phyloP scores from a whole-genome alignment of 2,888 invertebrate genomes.

The Phrixothrix hirtus region DNA sequence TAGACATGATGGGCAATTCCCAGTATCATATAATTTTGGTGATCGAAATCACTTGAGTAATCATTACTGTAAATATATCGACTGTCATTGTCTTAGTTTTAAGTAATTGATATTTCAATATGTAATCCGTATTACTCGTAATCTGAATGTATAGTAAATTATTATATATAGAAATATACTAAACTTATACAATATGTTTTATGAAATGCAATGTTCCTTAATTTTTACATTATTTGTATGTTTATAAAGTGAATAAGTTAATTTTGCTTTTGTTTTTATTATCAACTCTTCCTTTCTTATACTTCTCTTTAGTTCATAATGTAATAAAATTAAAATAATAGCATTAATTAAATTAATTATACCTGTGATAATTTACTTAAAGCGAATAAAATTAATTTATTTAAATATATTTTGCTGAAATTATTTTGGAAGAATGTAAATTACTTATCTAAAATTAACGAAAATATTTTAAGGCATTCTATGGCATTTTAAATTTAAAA shows the following conservation, averaged over 20 bases:
- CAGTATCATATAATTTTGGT: conserved; percentile 20
- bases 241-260: conserved; percentile 18
- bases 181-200: conserved; percentile 32
- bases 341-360: too few species aligned
- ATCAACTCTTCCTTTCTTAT: neutral
- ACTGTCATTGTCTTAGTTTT: conserved; percentile 56
- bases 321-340: too few species aligned
- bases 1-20: conserved; percentile 25
- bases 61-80: conserved; percentile 52
- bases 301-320: too few species aligned
- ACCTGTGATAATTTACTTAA: too few species aligned
- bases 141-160: conserved; percentile 57
- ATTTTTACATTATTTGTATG: conserved; percentile 19
- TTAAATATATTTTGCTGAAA: too few species aligned
- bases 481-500: too few species aligned
- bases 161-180: conserved; percentile 50
- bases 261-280: neutral
- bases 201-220: conserved; percentile 29
- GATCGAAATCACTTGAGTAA: conserved; percentile 18
- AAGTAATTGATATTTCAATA: conserved; percentile 54
- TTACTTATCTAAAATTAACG: too few species aligned
- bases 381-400: too few species aligned
- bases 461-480: too few species aligned
- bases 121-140: conserved; percentile 56
- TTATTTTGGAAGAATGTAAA: too few species aligned